A percentile compares a stretch with the other conserved stretches of the same genome.
phyloP scores from a whole-genome alignment of 2,113 vertebrate species.

The Calypte anna region DNA sequence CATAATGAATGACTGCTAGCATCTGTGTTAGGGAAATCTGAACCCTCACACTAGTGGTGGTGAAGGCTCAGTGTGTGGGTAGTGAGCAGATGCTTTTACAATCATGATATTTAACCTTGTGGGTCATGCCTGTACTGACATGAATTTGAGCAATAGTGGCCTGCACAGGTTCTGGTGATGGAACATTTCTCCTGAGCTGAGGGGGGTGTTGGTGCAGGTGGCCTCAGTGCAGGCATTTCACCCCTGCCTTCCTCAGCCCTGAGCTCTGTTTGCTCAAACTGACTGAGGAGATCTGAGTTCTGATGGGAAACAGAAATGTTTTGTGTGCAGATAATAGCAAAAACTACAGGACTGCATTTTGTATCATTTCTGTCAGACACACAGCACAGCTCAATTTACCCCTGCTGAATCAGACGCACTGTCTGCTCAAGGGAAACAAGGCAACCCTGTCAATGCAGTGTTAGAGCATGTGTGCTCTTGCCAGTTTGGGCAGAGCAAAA shows the following conservation, averaged over 20 bases:
- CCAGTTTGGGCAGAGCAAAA: constrained; percentile 1
- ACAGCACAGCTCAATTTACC: background rate
- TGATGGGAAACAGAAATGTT: background rate
- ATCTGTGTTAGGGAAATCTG: background rate
- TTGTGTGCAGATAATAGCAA: background rate
- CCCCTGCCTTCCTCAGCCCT: fast-evolving
- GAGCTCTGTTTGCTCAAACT: background rate
- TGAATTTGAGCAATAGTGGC: background rate
- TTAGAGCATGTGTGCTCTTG: constrained; percentile 17
- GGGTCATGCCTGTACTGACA: background rate
- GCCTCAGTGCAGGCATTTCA: background rate
- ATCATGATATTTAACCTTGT: background rate
- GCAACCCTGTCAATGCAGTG: background rate
- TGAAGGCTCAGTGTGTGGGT: background rate
- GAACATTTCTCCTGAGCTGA: background rate
- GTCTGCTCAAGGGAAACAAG: background rate
- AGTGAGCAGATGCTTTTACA: background rate
- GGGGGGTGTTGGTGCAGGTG: fast-evolving
- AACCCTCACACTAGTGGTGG: background rate
- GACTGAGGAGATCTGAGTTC: background rate
- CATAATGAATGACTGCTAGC: background rate
- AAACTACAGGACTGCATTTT: background rate
- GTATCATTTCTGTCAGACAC: background rate
- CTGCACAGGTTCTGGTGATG: background rate
- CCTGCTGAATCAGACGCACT: background rate